Evolutionary conservation across 2,113 vertebrate species (phyloP), one percentile per base, ranked within the genome.

Genomic region (Lamprologus sp.): DNA sequence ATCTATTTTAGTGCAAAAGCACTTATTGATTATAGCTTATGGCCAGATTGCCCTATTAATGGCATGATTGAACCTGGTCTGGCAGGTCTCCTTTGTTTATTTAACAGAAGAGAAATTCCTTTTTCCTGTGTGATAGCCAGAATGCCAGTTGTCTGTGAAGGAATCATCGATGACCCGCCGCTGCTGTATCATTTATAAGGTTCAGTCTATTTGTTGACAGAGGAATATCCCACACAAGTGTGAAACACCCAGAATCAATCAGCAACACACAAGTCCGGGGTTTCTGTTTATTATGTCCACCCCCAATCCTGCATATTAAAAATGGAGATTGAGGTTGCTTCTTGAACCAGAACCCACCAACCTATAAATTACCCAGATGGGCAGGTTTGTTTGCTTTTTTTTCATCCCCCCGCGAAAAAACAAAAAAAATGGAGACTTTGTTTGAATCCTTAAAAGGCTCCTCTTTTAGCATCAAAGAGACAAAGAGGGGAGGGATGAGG

Each of bases 1-100:
- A 91, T 92, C 70, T 65, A 92, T 90, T 92, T 86, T 82, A 84
- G 81, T 55, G 79, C 63, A 82, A 86, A 68, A 87, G 47, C 51
- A 58, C 33, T 17, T 94, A 94, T 94, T 93, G 92, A 95, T 94
- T 92, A 91, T 86, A 94, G 86, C 81, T 94, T 88, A 91, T 90
- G 86, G 86, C 82, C 68, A 85, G 86, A 94, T 94, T 91, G 80
- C 35, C 84, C 85, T 45, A 73, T 95, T 95, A 88, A 63, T 77
- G 80, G 55, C 84, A 77, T 94, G 42, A 85, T 51, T 90, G 82
- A 83, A 88, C 81, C 84, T 45, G 37, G 12, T 87, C 68, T 88
- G 87, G 73, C 82, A 84, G 45, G 33, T 82, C 51, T 85, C 3
- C 9, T 40, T 85, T 28, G 68, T 77, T 81, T 63, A 49, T 84